Conservation (phyloP, 2,888 invertebrate genomes). For the Pogonocherus hispidulus region DNA sequence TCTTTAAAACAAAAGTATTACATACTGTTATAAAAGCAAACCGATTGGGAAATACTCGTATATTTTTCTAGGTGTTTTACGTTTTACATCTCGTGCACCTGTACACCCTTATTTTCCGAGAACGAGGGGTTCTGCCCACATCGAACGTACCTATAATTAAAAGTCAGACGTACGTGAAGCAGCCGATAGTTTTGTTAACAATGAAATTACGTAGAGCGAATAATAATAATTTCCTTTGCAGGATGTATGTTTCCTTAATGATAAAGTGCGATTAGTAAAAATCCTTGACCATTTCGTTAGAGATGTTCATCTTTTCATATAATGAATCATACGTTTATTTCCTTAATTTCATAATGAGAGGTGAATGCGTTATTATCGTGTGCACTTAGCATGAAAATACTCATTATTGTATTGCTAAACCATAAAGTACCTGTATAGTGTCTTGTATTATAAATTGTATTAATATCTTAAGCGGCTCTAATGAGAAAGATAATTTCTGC, state of each 20-base stretch:
- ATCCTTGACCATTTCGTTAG: constrained; percentile 40
- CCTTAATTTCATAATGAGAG: constrained; percentile 28
- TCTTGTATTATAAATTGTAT: not conserved
- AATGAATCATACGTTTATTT: constrained; percentile 34
- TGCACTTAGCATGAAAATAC: constrained; percentile 14
- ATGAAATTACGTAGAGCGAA: constrained; percentile 18
- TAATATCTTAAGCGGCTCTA: not conserved
- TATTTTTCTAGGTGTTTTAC: too few relatives aligned
- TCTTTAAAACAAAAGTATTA: too few relatives aligned
- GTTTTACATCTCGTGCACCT: too few relatives aligned
- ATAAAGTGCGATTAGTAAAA: constrained; percentile 40
- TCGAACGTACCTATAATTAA: not conserved
- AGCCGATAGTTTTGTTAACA: constrained; percentile 16
- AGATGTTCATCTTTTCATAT: constrained; percentile 36
- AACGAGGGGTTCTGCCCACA: constrained; percentile 3
- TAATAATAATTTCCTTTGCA: constrained; percentile 27
- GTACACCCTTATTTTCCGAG: constrained; percentile 1
- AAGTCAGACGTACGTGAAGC: constrained; percentile 10
- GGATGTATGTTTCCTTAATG: constrained; percentile 45
- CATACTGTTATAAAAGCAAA: too few relatives aligned
- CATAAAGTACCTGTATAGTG: not conserved
- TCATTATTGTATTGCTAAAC: constrained; percentile 20
- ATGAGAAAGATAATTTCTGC: not conserved
- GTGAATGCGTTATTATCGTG: constrained; percentile 24
- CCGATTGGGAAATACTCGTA: too few relatives aligned